A percentile compares a stretch with the other conserved stretches of the same genome.
phyloP scores from a whole-genome alignment of 2,113 vertebrate species.

The Calidris pygmaea region DNA sequence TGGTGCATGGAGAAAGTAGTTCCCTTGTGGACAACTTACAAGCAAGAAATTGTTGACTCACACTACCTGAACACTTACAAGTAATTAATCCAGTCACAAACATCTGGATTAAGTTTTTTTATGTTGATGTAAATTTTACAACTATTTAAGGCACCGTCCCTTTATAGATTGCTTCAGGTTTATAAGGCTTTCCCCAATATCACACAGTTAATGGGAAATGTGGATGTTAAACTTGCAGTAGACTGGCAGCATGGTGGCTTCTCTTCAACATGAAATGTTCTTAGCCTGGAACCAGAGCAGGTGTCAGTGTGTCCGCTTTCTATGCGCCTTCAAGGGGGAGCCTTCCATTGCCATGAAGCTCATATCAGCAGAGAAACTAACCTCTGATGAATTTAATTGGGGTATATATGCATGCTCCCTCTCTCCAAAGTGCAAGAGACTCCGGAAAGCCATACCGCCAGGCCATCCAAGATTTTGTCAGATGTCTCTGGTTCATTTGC shows the following conservation, averaged over 20 bases:
- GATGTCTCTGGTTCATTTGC: conserved; percentile 54
- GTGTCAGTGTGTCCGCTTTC: not conserved
- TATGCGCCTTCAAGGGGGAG: not conserved
- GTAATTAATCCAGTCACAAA: conserved; percentile 52
- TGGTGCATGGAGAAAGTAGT: conserved; percentile 25
- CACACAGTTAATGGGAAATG: not conserved
- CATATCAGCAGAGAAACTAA: not conserved
- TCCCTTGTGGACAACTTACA: conserved; percentile 42
- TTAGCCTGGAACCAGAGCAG: not conserved
- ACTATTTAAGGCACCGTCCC: not conserved
- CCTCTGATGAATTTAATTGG: not conserved
- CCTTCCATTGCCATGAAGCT: not conserved
- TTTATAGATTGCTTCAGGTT: conserved; percentile 34
- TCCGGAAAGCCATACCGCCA: not conserved
- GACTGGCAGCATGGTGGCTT: not conserved
- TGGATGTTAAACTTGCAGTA: not conserved
- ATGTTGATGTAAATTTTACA: conserved; percentile 48
- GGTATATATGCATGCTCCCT: not conserved
- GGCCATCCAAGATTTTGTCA: conserved; percentile 2
- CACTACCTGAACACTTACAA: conserved; percentile 9
- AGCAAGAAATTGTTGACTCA: conserved; percentile 1
- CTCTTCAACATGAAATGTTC: not conserved
- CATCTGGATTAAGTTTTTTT: conserved; percentile 52
- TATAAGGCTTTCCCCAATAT: conserved; percentile 5
- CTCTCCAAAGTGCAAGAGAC: not conserved